Percentiles rank a stretch among this genome's conserved stretches.
Conservation (phyloP, 2,888 invertebrate genomes). For the Amorpha juglandis region DNA sequence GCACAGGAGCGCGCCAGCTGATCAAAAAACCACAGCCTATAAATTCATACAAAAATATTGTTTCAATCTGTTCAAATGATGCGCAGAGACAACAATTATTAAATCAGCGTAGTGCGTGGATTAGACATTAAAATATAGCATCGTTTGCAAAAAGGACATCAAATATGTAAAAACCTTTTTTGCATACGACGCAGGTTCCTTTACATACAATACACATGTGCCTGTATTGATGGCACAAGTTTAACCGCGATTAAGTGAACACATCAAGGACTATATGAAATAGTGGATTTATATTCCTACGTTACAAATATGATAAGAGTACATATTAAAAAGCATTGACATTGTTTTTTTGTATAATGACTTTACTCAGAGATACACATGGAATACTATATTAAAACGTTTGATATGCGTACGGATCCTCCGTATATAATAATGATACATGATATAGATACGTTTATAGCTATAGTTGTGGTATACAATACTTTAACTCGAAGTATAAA, state of each 20-base stretch:
- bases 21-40: slow-evolving; percentile 23
- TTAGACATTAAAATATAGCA: slow-evolving; percentile 7
- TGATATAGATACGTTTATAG: not conserved
- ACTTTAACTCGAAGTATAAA: not conserved
- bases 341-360: slow-evolving; percentile 10
- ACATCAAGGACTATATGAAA: slow-evolving; percentile 24
- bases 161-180: not conserved
- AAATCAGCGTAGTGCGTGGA: slow-evolving; percentile 1
- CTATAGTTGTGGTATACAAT: not conserved
- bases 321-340: slow-evolving; percentile 2
- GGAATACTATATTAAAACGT: not conserved
- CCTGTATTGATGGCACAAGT: slow-evolving; percentile 13
- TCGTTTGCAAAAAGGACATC: not conserved
- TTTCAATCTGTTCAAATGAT: slow-evolving; percentile 14
- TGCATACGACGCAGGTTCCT: not conserved
- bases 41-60: slow-evolving; percentile 28
- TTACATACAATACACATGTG: slow-evolving; percentile 1
- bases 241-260: slow-evolving; percentile 23
- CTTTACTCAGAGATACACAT: not conserved
- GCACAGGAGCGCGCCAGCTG: slow-evolving; percentile 2
- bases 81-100: slow-evolving; percentile 11
- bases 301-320: slow-evolving; percentile 1
- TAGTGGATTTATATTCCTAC: slow-evolving; percentile 5
- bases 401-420: not conserved
- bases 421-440: not conserved